Evolutionary conservation across 2,113 vertebrate genomes (phyloP).

Genomic region (Daubentonia madagascariensis): DNA sequence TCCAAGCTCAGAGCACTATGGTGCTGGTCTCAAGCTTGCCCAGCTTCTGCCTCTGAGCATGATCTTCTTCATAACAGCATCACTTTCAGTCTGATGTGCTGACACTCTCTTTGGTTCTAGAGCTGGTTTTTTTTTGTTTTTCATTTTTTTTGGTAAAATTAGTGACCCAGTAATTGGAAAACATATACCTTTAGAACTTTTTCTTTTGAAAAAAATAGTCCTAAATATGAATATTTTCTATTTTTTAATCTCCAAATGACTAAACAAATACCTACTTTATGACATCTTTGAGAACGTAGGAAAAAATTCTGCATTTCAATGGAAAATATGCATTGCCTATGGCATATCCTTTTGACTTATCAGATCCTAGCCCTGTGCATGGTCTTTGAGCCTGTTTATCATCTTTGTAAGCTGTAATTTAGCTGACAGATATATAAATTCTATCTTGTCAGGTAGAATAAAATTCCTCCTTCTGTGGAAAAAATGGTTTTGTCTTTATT

Average conservation of each 20-base stretch:
- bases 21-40: not conserved
- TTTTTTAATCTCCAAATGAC: not conserved
- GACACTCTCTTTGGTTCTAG: not conserved
- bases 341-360: not conserved
- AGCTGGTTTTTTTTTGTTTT: not conserved
- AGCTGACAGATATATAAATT: not conserved
- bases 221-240: not conserved
- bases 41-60: not conserved
- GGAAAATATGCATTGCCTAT: not conserved
- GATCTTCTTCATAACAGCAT: not conserved
- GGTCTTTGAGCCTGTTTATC: not conserved
- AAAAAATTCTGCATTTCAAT: not conserved
- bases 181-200: not conserved
- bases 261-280: not conserved
- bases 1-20: not conserved
- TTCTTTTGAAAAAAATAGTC: not conserved
- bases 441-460: not conserved
- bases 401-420: not conserved
- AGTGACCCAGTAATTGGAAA: not conserved
- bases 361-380: not conserved
- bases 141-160: not conserved
- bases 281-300: not conserved
- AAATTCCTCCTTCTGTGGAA: not conserved
- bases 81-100: not conserved
- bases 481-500: not conserved